phyloP scores from a whole-genome alignment of 2,113 vertebrate genomes.

The Athene cunicularia region DNA sequence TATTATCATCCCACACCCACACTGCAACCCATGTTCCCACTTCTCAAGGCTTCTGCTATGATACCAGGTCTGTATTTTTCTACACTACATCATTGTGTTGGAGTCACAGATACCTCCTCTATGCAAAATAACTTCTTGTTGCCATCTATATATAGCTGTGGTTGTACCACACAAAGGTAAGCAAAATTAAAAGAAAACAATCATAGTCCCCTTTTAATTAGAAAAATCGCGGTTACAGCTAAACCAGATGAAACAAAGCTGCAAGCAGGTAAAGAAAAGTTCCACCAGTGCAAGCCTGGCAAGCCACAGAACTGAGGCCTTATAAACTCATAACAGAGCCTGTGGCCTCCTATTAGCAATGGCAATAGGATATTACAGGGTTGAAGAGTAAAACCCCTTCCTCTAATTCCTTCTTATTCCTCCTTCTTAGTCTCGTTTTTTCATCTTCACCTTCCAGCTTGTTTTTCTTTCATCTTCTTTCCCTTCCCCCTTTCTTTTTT shows the following conservation, averaged over 20 bases:
- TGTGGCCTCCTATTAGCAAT: not conserved
- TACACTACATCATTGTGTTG: not conserved
- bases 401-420: not conserved
- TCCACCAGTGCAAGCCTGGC: not conserved
- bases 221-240: not conserved
- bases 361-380: not conserved
- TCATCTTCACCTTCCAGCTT: not conserved
- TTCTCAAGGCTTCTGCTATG: not conserved
- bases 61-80: not conserved
- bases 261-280: not conserved
- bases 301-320: not conserved
- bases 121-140: not conserved
- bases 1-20: not conserved
- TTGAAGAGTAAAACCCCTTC: not conserved
- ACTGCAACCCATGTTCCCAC: no score
- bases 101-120: not conserved
- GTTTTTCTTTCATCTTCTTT: not conserved
- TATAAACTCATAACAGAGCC: not conserved
- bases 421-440: not conserved
- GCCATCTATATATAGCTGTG: not conserved
- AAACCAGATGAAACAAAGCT: not conserved
- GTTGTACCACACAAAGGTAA: not conserved
- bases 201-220: not conserved
- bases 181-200: not conserved
- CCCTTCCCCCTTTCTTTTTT: accelerated